Base-by-base conservation (phyloP, 2,888 invertebrate species). In the Rhodophaea formosa region DNA sequence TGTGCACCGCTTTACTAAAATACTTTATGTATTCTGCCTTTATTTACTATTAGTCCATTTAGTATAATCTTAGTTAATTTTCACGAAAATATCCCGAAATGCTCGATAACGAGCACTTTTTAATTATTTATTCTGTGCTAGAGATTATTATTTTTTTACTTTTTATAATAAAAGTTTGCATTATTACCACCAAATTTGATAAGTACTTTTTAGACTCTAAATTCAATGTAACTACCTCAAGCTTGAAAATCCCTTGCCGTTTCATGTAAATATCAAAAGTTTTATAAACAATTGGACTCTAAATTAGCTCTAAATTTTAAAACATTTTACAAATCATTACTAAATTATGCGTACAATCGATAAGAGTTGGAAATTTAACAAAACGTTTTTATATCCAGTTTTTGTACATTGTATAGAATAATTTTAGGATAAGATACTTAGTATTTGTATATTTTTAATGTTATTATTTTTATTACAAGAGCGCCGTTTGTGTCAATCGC, bases 371-470 rank as follows among this genome's bases (percentile, higher is more conserved):
- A 73, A 72, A 72, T 77, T 66, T 73, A 72, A 74, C 64, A 65
- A 69, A 74, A 69, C 56, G 65, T 77, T 82, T 84, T 84, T 77
- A 78, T 82, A 84, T 73, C 75, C 71, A 79, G 71, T 75, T 83
- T 84, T 80, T 85, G 77, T 80, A 84, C 77, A 75, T 67, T 80
- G 78, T 80, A 81, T 78, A 83, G 74, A 71, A 71, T 80, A 80
- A 77, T 78, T 74, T 65, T 81, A 82, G 78, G 68, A 17, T 84
- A 82, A 82, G 80, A 62, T 80, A 76, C 74, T 75, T 79, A 71
- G 69, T 82, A 81, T 70, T 74, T 84, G 84, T 84, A 80, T 79
- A 84, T 84, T 79, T 73, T 74, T 81, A 82, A 75, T 62, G 63
- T 59, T 68, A 67, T 71, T 74, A 68, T 74, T 71, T 70, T 69